Base-by-base conservation (phyloP, 1,140 invertebrate genomes). In the Calycopis cecrops region DNA sequence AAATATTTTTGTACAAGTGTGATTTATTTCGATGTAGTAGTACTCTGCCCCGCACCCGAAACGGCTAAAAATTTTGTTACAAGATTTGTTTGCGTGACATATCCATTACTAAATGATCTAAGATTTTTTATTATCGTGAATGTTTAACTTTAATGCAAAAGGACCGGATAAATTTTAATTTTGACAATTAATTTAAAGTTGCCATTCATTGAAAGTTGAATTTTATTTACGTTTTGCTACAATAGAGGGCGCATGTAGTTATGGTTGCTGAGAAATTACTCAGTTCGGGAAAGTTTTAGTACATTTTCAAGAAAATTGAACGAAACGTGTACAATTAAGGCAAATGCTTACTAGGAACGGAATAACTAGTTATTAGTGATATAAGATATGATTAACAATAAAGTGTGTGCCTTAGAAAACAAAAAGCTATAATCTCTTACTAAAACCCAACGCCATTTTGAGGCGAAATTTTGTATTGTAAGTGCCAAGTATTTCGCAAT, bases 401-500 rank as follows among this genome's bases (percentile, higher is more conserved):
- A 69, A 72, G 60, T 62, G 70, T 71, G 81, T 82, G 76, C 73
- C 79, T 71, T 79, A 77, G 79, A 78, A 87, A 88, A 86, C 83
- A 84, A 87, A 87, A 86, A 87, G 81, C 85, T 83, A 82, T 86
- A 84, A 78, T 85, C 85, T 75, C 84, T 79, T 86, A 85, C 81
- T 86, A 82, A 85, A 85, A 73, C 71, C 75, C 73, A 88, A 85
- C 86, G 86, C 86, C 86, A 88, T 88, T 87, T 88, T 88, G 86
- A 88, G 83, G 85, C 86, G 79, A 88, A 88, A 87, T 87, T 85
- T 85, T 83, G 73, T 85, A 82, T 72, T 85, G 85, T 88, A 85
- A 87, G 85, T 87, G 85, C 82, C 84, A 88, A 84, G 81, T 88
- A 87, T 87, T 87, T 88, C 69, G 83, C 80, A 84, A 85, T 86